These are phyloP conservation scores for Penaeus indicus DNA, from an alignment of 1,140 invertebrate species.

Conservation along the genomic window DNA sequence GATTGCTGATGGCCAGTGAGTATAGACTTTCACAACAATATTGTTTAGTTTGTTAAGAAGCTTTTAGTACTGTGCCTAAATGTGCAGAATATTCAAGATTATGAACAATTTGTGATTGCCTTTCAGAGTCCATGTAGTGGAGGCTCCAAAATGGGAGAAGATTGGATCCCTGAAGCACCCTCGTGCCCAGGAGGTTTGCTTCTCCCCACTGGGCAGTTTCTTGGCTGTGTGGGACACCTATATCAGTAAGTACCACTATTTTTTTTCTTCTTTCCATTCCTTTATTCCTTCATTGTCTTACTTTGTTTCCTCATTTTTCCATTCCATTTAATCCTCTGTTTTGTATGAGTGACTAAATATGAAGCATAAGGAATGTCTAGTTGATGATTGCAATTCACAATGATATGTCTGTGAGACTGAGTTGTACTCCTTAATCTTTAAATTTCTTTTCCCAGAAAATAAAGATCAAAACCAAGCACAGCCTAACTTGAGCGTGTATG, in stretches of 20 bases:
- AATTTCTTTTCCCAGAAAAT: conserved; percentile 38
- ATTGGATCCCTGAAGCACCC: conserved; percentile 59
- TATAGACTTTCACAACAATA: conserved; percentile 37
- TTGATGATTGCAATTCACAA: no score
- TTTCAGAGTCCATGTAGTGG: conserved; percentile 50
- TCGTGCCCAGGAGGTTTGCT: conserved; percentile 52
- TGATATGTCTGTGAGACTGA: no score
- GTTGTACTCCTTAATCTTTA: background rate
- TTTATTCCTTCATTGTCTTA: no score
- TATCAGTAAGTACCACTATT: conserved; percentile 42
- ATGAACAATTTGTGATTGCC: no score
- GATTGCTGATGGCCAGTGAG: conserved; percentile 51
- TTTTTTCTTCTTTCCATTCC: background rate
- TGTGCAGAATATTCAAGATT: no score
- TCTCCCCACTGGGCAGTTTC: conserved; percentile 49
- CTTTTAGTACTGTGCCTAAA: no score
- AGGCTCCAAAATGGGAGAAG: conserved; percentile 48
- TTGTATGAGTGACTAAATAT: no score
- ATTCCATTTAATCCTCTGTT: no score
- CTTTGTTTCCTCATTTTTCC: no score
- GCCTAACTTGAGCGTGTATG: conserved; percentile 60
- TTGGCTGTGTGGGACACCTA: conserved; percentile 58
- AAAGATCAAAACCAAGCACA: conserved; percentile 50
- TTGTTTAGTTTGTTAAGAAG: no score
- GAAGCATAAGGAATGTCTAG: no score